Evolutionary conservation across 2,888 invertebrate species (phyloP).

Genomic region (Leistus spinibarbis): DNA sequence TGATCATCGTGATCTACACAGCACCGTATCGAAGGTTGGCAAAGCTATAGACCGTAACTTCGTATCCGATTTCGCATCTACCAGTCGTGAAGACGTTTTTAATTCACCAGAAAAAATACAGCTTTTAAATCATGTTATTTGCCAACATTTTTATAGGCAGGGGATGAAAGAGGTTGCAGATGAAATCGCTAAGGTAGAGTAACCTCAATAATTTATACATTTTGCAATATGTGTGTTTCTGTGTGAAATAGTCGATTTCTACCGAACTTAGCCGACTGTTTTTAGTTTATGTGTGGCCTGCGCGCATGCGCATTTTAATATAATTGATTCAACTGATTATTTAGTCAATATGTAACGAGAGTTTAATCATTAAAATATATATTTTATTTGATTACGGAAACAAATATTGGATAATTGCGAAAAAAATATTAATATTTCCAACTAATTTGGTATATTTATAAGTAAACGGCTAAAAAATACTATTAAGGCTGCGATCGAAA

Average conservation of each 20-base stretch:
- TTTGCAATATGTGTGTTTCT: too few species aligned
- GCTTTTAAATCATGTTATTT: slow-evolving; percentile 85
- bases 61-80: slow-evolving; percentile 87
- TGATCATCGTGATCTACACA: slow-evolving; percentile 83
- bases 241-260: too few species aligned
- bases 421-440: too few species aligned
- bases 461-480: too few species aligned
- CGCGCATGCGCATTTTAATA: slow-evolving; percentile 11
- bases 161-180: slow-evolving; percentile 94
- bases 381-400: too few species aligned
- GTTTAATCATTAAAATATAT: too few species aligned
- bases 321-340: too few species aligned
- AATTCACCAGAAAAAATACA: slow-evolving; percentile 70
- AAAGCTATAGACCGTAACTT: slow-evolving; percentile 97
- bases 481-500: too few species aligned
- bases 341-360: too few species aligned
- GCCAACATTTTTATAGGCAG: slow-evolving; percentile 94
- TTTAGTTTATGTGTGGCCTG: not conserved
- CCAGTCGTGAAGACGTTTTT: slow-evolving; percentile 84
- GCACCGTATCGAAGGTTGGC: slow-evolving; percentile 89
- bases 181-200: slow-evolving; percentile 69
- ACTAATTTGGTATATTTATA: too few species aligned
- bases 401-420: too few species aligned
- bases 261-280: not conserved
- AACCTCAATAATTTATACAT: not conserved